A percentile compares a stretch with the other conserved stretches of the same genome.
Evolutionary conservation across 92 coral and sea anemone species (phyloP).

Genomic region (Phenganax stokvisi): DNA sequence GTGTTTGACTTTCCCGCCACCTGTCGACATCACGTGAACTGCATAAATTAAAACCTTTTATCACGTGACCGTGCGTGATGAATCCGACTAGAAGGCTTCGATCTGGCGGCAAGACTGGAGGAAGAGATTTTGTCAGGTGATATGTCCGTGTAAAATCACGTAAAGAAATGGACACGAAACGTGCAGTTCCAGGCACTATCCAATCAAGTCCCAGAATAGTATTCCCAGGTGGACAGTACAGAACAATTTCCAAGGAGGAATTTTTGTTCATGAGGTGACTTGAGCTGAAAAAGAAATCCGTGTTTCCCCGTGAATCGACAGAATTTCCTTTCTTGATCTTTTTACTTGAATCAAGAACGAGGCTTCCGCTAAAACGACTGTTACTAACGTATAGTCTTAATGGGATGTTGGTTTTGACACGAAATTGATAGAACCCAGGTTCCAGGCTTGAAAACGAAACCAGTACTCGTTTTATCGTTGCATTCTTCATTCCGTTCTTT

Average conservation of each 20-base stretch:
- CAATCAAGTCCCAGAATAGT: conserved; percentile 6
- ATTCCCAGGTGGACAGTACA: background rate
- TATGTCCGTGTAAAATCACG: background rate
- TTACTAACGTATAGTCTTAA: conserved; percentile 3
- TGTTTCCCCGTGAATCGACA: background rate
- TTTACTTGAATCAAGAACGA: background rate
- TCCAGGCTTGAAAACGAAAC: conserved; percentile 1
- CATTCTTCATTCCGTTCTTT: background rate
- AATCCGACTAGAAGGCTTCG: conserved; percentile 5
- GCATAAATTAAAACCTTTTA: conserved; percentile 2
- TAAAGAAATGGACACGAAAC: background rate
- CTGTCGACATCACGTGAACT: background rate
- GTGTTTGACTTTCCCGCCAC: background rate
- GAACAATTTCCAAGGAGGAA: background rate
- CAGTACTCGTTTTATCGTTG: conserved; percentile 20
- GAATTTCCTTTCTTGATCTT: no score
- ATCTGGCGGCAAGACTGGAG: background rate
- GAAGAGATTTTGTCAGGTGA: conserved; percentile 5
- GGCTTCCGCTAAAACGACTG: background rate
- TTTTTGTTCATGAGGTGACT: background rate
- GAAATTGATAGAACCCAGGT: conserved; percentile 32
- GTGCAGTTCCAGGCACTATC: conserved; percentile 29
- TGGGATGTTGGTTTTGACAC: background rate
- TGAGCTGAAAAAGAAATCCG: background rate
- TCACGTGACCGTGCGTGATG: conserved; percentile 7